A percentile compares a stretch with the other conserved stretches of the same genome.
Evolutionary conservation across 2,113 vertebrate genomes (phyloP).

Genomic region (Turdus rufiventris): DNA sequence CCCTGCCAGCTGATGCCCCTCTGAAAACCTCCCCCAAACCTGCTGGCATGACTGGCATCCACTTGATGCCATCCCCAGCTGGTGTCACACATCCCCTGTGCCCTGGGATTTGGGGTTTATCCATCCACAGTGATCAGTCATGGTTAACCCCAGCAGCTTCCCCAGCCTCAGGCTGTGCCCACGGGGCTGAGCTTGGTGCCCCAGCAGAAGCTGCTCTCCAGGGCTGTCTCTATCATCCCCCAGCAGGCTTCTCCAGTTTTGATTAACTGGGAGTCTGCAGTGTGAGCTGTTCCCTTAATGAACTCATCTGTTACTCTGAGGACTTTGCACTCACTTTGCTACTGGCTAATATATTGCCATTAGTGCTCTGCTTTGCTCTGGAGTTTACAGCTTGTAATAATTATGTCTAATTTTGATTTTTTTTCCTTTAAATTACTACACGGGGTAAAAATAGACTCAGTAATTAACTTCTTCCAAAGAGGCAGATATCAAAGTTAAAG

Average conservation of each 20-base stretch:
- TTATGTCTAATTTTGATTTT: constrained; percentile 65
- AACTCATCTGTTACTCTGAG: constrained; percentile 58
- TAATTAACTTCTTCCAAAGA: constrained; percentile 62
- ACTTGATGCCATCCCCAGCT: neutral
- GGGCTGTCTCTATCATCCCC: neutral
- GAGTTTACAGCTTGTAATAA: constrained; percentile 68
- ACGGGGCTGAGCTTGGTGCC: neutral
- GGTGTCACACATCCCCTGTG: neutral
- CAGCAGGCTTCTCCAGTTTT: constrained; percentile 8
- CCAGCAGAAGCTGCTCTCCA: neutral
- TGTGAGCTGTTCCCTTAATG: constrained; percentile 58
- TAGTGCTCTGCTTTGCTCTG: constrained; percentile 60
- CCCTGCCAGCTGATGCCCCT: neutral
- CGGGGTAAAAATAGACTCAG: constrained; percentile 43
- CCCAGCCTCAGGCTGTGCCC: neutral
- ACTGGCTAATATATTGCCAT: constrained; percentile 68
- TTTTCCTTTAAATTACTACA: constrained; percentile 49
- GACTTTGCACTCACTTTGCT: constrained; percentile 42
- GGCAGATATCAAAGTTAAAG: constrained; percentile 41
- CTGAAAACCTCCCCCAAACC: neutral
- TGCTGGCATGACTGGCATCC: neutral
- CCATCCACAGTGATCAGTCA: neutral
- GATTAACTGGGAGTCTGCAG: constrained; percentile 63
- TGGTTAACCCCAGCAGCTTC: neutral
- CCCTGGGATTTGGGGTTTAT: neutral